Conservation (phyloP, 2,113 vertebrate genomes). For the Archilochus colubris region DNA sequence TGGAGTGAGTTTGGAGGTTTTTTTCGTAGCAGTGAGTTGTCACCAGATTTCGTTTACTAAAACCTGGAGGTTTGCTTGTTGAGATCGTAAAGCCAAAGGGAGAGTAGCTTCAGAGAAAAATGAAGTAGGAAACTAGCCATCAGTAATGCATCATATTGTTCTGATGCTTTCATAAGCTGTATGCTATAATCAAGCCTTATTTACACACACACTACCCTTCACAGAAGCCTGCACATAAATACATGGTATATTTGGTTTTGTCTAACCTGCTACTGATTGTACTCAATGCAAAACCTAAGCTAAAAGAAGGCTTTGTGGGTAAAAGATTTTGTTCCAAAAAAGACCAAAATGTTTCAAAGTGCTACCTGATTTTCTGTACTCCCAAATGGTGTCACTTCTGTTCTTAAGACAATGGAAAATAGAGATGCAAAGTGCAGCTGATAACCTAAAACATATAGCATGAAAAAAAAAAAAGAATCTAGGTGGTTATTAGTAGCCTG, state of each 20-base stretch:
- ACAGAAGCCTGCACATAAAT: background rate
- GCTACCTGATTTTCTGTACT: slow-evolving; percentile 40
- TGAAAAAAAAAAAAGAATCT: slow-evolving; percentile 41
- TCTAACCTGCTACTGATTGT: slow-evolving; percentile 22
- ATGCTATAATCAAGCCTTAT: slow-evolving; percentile 28
- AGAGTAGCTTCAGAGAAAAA: slow-evolving; percentile 7
- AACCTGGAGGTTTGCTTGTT: background rate
- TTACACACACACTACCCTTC: slow-evolving; percentile 19
- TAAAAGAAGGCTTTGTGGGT: slow-evolving; percentile 6
- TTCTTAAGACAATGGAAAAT: slow-evolving; percentile 64
- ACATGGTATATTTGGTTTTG: slow-evolving; percentile 6
- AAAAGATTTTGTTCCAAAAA: slow-evolving; percentile 17
- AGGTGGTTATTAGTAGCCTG: slow-evolving; percentile 45
- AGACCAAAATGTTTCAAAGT: background rate
- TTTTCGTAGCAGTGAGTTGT: background rate
- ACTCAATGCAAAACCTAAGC: background rate
- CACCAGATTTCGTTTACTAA: background rate
- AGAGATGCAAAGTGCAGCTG: slow-evolving; percentile 64
- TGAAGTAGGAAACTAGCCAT: slow-evolving; percentile 22
- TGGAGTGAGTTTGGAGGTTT: background rate
- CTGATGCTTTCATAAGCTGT: slow-evolving; percentile 10
- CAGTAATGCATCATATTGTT: background rate
- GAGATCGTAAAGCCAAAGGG: background rate
- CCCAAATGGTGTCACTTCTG: slow-evolving; percentile 50
- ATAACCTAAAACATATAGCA: slow-evolving; percentile 54